phyloP scores from a whole-genome alignment of 2,113 vertebrate genomes.

The Pholis gunnellus region DNA sequence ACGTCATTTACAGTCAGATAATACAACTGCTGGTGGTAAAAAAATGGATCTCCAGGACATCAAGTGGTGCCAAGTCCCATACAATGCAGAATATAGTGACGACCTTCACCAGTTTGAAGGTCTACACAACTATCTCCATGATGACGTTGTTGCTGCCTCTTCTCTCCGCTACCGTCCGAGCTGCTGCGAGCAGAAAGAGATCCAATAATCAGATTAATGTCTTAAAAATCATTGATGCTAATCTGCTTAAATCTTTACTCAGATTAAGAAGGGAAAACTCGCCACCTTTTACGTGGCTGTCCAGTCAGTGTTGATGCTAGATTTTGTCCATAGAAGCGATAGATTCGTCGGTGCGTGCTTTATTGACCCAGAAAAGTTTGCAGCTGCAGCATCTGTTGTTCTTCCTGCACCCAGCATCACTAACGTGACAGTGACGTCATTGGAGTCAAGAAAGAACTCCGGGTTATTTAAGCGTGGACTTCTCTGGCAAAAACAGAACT shows the following conservation, averaged over 20 bases:
- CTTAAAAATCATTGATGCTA: neutral
- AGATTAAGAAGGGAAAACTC: neutral
- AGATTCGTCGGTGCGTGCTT: too few relatives aligned
- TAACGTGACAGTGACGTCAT: too few relatives aligned
- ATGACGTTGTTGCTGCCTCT: conserved; percentile 2
- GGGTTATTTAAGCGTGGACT: too few relatives aligned
- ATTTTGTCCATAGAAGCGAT: neutral
- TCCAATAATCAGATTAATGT: neutral
- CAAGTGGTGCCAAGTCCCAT: too few relatives aligned
- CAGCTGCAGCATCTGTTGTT: too few relatives aligned
- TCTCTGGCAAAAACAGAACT: too few relatives aligned
- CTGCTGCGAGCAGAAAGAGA: conserved; percentile 21
- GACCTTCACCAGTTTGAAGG: neutral
- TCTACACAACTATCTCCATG: conserved; percentile 48
- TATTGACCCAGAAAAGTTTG: too few relatives aligned
- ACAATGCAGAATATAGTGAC: neutral
- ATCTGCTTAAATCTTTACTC: neutral
- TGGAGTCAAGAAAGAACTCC: too few relatives aligned
- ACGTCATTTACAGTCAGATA: neutral
- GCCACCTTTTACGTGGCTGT: neutral
- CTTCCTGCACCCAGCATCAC: too few relatives aligned
- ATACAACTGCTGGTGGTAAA: neutral
- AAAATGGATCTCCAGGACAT: neutral
- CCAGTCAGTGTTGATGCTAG: neutral
- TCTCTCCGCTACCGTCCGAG: neutral